Percentiles rank a stretch among this genome's conserved stretches.
Conservation (phyloP, 30 jellyfish, hydroid and myxozoan genomes). For the Phacellophora camtschatica region DNA sequence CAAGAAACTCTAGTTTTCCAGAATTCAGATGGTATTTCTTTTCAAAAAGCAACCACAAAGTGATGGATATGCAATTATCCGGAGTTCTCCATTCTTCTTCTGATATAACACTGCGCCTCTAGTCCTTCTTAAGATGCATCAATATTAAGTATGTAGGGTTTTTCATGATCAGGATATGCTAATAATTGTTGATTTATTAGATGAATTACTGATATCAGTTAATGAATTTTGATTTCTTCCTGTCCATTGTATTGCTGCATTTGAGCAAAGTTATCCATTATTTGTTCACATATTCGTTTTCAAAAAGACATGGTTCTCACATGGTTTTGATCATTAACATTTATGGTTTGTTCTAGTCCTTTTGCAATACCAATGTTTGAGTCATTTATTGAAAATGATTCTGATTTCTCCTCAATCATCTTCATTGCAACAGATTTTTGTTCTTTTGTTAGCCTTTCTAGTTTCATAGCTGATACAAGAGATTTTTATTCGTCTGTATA, state of each 20-base stretch:
- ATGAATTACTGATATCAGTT: neutral
- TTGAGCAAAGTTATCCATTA: neutral
- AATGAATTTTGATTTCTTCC: neutral
- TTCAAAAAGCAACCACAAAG: neutral
- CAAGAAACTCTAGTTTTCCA: conserved; percentile 6
- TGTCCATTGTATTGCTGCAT: neutral
- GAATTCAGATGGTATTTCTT: conserved; percentile 1
- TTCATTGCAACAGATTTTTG: neutral
- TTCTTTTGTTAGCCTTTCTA: conserved; percentile 16
- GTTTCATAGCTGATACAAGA: neutral
- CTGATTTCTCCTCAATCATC: conserved; percentile 4
- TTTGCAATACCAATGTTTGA: conserved; percentile 12
- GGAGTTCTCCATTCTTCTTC: neutral
- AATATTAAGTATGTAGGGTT: neutral
- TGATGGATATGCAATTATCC: conserved; percentile 5
- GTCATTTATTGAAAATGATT: conserved; percentile 20
- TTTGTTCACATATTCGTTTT: neutral
- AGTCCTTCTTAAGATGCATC: conserved; percentile 16
- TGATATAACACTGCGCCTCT: conserved; percentile 2
- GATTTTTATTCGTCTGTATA: too few species aligned
- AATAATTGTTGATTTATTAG: neutral
- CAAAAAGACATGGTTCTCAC: neutral
- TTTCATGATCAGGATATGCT: conserved; percentile 2
- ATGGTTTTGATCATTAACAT: neutral
- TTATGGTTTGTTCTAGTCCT: neutral